Evolutionary conservation across 2,797 vertebrate species (phyloP).

Genomic region (Melanotaenia trifasciata): DNA sequence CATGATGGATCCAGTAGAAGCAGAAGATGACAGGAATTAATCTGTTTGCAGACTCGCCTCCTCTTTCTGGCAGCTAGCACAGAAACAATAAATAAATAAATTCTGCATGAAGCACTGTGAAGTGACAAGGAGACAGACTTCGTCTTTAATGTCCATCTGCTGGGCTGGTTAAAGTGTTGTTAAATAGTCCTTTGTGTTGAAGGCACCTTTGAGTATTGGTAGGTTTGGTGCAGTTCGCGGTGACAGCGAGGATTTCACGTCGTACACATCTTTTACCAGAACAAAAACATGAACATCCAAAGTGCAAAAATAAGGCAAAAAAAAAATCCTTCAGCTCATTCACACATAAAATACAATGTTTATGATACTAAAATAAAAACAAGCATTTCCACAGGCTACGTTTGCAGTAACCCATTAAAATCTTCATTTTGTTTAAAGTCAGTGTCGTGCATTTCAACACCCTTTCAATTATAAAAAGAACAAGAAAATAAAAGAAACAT

Average conservation of each 20-base stretch:
- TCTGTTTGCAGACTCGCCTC: not conserved
- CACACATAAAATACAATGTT: slow-evolving; percentile 49
- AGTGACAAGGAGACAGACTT: slow-evolving; percentile 41
- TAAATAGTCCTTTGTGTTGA: slow-evolving; percentile 73
- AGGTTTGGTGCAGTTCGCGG: slow-evolving; percentile 59
- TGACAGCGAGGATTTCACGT: slow-evolving; percentile 65
- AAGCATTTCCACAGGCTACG: slow-evolving; percentile 40
- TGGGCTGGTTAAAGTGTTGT: slow-evolving; percentile 65
- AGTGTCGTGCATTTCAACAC: slow-evolving; percentile 58
- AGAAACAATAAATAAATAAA: slow-evolving; percentile 76
- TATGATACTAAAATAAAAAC: slow-evolving; percentile 43
- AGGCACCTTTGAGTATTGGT: slow-evolving; percentile 72
- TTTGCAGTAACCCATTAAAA: slow-evolving; percentile 30
- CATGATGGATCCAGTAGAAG: slow-evolving; percentile 47
- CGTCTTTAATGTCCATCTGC: slow-evolving; percentile 45
- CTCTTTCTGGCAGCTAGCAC: slow-evolving; percentile 56
- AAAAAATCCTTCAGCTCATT: slow-evolving; percentile 33
- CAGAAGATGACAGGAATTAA: slow-evolving; percentile 48
- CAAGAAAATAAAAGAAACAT: slow-evolving; percentile 15
- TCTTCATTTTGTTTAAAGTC: slow-evolving; percentile 30
- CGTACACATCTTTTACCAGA: slow-evolving; percentile 17
- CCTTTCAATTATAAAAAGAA: slow-evolving; percentile 11
- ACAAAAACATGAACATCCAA: slow-evolving; percentile 23
- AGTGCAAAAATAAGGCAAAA: slow-evolving; percentile 60
- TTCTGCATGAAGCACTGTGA: slow-evolving; percentile 70